Base-by-base conservation (phyloP, 1,140 invertebrate genomes). In the Pygmarrhopalites habei region DNA sequence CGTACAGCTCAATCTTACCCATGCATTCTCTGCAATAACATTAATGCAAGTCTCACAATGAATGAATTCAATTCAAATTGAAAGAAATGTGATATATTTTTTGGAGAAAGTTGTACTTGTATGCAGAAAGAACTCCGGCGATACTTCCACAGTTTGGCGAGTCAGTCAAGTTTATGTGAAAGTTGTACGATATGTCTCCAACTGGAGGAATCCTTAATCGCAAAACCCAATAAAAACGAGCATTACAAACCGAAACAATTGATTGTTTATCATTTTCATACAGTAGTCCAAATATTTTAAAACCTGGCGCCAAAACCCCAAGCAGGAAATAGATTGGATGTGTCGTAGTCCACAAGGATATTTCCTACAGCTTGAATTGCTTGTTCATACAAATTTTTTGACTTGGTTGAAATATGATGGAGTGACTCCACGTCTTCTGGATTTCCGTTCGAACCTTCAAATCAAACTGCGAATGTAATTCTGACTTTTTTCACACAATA, bases 371-470 rank as follows among this genome's bases (percentile, higher is more conserved):
- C 75, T 85, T 85, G n/a, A n/a, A n/a, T n/a, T n/a, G n/a, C n/a
- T n/a, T n/a, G n/a, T n/a, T n/a, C n/a, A n/a, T n/a, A n/a, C 43
- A 74, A 75, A 17, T 70, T 63, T 28, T 47, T 43, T n/a, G 29
- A 28, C 19, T 70, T 47, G 68, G 41, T 73, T 10, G 35, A 58
- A 28, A 55, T 64, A 56, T 80, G 82, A 73, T 86, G 84, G 5
- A 86, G 75, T 1, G 82, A 84, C 2, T 75, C 72, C 0, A 80
- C 30, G n/a, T 77, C 73, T 41, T 76, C 73, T 10, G 83, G 82
- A 68, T 84, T 78, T 17, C 83, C 82, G 77, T 86, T 86, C 10
- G 85, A 86, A 15, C 81, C 82, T 84, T 72, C n/a, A n/a, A n/a
- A n/a, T n/a, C n/a, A 77, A 67, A 66, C 70, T 73, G 60, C 55